These are phyloP conservation scores for Vanessa cardui DNA, from an alignment of 2,888 invertebrate species.

Conservation along the genomic window DNA sequence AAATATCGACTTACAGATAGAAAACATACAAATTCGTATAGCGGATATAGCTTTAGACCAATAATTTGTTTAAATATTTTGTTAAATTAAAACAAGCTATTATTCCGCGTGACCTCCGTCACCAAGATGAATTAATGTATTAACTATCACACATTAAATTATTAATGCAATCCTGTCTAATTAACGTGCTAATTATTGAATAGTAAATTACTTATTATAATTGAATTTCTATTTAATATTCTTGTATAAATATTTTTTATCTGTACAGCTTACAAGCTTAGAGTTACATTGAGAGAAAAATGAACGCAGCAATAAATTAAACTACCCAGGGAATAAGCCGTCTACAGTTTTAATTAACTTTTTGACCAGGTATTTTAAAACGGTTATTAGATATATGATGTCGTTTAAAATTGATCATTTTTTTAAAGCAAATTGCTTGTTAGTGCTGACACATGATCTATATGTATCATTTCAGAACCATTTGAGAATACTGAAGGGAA, in stretches of 20 bases:
- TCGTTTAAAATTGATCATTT: conserved; percentile 9
- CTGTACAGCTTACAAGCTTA: conserved; percentile 47
- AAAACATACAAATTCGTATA: too few relatives aligned
- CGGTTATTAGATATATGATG: conserved; percentile 51
- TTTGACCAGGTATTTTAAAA: conserved; percentile 63
- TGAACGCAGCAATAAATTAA: conserved; percentile 73
- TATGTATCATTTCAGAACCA: conserved; percentile 32
- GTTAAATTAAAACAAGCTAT: too few relatives aligned
- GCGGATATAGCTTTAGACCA: too few relatives aligned
- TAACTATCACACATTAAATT: background rate
- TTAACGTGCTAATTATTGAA: conserved; percentile 6
- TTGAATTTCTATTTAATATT: conserved; percentile 21
- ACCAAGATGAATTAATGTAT: too few relatives aligned
- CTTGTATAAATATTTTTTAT: conserved; percentile 33
- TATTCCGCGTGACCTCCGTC: too few relatives aligned
- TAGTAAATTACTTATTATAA: conserved; percentile 1
- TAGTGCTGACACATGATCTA: conserved; percentile 36
- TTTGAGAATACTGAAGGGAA: conserved; percentile 43
- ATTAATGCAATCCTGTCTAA: conserved; percentile 1
- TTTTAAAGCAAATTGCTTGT: conserved; percentile 30
- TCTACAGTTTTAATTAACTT: conserved; percentile 78
- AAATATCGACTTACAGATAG: too few relatives aligned
- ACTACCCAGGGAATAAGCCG: conserved; percentile 70
- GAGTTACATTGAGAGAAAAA: conserved; percentile 59
- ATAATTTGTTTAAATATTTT: too few relatives aligned